Evolutionary conservation across 1,140 invertebrate genomes (phyloP).

Genomic region (Aradophagus sp.): DNA sequence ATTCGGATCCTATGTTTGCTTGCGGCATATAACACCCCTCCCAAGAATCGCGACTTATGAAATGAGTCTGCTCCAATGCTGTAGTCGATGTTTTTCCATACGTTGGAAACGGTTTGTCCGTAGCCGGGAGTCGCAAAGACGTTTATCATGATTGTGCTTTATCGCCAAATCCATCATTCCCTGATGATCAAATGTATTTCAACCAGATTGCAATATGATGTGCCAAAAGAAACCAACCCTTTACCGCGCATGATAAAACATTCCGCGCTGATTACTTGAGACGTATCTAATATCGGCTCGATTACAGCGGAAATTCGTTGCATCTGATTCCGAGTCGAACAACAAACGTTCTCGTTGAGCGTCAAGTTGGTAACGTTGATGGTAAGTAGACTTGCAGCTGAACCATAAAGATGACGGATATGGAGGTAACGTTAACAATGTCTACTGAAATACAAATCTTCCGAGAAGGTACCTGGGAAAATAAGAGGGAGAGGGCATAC

Average conservation of each 20-base stretch:
- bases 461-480: conserved; percentile 1
- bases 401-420: conserved; percentile 4
- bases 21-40: not conserved
- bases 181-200: conserved; percentile 24
- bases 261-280: conserved; percentile 7
- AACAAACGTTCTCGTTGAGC: not conserved
- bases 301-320: not conserved
- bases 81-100: conserved; percentile 14
- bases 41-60: conserved; percentile 15
- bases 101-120: conserved; percentile 8
- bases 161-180: conserved; percentile 34
- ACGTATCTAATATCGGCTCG: conserved; percentile 23
- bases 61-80: conserved; percentile 4
- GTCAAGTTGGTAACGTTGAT: too few species aligned
- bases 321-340: not conserved
- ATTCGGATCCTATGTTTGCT: conserved; percentile 1
- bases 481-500: not conserved
- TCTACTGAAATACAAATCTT: conserved; percentile 14
- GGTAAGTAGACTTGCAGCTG: too few species aligned
- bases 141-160: conserved; percentile 17
- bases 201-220: conserved; percentile 13
- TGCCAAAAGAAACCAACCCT: conserved; percentile 19
- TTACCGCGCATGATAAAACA: conserved; percentile 11
- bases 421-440: conserved; percentile 16
- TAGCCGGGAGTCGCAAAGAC: conserved; percentile 22